Conservation (phyloP, 2,797 vertebrate species). For the Platalea minor region DNA sequence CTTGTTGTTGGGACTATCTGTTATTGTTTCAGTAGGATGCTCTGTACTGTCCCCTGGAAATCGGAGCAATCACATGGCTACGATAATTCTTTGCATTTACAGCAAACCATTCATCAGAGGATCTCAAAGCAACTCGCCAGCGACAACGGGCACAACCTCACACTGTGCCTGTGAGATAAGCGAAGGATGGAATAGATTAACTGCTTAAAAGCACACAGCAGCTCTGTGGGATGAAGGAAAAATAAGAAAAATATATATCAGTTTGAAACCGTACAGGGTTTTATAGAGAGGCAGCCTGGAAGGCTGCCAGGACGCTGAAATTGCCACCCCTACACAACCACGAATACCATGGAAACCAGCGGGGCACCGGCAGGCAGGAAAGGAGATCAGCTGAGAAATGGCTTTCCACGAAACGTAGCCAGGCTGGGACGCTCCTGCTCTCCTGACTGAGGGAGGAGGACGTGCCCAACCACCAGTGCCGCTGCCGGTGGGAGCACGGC, state of each 20-base stretch:
- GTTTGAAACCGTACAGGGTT: neutral
- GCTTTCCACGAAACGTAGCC: neutral
- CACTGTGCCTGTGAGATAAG: constrained; percentile 30
- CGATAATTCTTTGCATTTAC: neutral
- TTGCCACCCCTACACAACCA: constrained; percentile 31
- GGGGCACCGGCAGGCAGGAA: constrained; percentile 1
- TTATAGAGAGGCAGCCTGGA: constrained; percentile 44
- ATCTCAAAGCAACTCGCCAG: constrained; percentile 27
- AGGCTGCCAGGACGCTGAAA: constrained; percentile 40
- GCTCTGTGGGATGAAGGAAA: constrained; percentile 25
- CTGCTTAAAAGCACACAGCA: constrained; percentile 39
- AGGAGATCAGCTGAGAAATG: constrained; percentile 24
- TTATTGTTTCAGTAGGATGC: neutral
- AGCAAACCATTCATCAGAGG: constrained; percentile 3
- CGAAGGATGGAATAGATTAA: constrained; percentile 6
- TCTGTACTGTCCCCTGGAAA: neutral
- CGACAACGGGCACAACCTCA: neutral
- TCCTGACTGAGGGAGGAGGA: neutral
- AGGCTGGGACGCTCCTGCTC: neutral
- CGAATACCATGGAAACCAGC: constrained; percentile 56
- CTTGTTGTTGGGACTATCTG: neutral
- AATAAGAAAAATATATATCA: neutral
- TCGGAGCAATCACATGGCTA: neutral
- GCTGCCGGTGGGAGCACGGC: neutral
- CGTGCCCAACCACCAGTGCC: neutral